Evolutionary conservation across 2,113 vertebrate species (phyloP).

Genomic region (Myiagra hebetior): DNA sequence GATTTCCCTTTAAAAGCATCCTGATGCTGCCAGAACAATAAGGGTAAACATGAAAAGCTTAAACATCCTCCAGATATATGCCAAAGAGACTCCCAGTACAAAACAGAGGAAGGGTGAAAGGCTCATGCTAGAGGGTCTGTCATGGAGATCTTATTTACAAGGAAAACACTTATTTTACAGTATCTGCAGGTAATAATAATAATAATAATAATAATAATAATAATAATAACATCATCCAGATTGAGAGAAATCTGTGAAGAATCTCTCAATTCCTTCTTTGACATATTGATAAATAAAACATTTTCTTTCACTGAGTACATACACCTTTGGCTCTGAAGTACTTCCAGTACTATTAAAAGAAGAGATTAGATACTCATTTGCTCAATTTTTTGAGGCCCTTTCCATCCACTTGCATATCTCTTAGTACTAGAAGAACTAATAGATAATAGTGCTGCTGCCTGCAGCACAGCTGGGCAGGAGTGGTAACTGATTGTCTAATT

Average conservation of each 20-base stretch:
- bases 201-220: background rate
- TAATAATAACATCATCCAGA: background rate
- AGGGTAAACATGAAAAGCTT: background rate
- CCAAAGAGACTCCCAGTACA: background rate
- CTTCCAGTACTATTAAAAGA: background rate
- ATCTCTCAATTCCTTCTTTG: background rate
- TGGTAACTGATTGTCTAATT: background rate
- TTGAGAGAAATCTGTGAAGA: background rate
- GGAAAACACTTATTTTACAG: background rate
- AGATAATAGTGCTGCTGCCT: background rate
- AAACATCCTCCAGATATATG: background rate
- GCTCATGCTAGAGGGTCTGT: background rate
- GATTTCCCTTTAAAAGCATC: background rate
- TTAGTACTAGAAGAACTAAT: background rate
- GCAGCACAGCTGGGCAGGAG: background rate
- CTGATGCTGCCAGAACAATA: background rate
- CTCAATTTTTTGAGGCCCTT: background rate
- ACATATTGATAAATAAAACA: background rate
- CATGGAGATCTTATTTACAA: background rate
- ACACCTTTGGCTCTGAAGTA: background rate
- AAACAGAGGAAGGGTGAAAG: background rate
- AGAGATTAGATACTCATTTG: background rate
- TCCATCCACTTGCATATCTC: background rate
- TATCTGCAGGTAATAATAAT: background rate
- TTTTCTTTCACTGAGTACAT: background rate